phyloP scores from a whole-genome alignment of 1,140 invertebrate species.

The Pissodes strobi region DNA sequence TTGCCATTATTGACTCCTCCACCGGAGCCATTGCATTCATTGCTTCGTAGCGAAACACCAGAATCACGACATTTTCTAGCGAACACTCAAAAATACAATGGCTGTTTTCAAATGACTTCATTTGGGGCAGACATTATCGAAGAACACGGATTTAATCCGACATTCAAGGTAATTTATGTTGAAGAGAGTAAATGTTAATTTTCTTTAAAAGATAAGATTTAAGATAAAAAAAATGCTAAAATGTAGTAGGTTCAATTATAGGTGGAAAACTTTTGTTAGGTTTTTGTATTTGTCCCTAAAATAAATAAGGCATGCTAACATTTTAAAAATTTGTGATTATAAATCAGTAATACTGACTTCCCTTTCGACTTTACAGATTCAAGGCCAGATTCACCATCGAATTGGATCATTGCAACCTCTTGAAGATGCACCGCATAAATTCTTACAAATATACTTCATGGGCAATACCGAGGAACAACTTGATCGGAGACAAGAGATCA shows the following conservation, averaged over 20 bases:
- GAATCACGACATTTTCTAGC: too few relatives aligned
- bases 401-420: slow-evolving; percentile 24
- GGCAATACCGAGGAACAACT: slow-evolving; percentile 52
- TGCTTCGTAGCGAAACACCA: too few relatives aligned
- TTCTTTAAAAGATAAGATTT: not conserved
- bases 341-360: slow-evolving; percentile 8
- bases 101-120: too few relatives aligned
- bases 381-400: slow-evolving; percentile 49
- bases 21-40: too few relatives aligned
- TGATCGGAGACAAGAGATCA: slow-evolving; percentile 51
- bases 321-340: slow-evolving; percentile 3
- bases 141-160: not conserved
- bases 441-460: slow-evolving; percentile 49
- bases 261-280: not conserved
- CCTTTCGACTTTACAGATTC: slow-evolving; percentile 8
- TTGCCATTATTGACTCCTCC: too few relatives aligned
- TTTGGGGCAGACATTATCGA: too few relatives aligned
- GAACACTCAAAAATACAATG: not conserved
- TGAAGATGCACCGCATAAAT: slow-evolving; percentile 5
- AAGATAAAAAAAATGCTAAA: not conserved
- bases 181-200: too few relatives aligned
- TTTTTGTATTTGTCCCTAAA: not conserved
- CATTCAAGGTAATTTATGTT: too few relatives aligned
- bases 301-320: not conserved
- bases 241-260: too few relatives aligned